phyloP scores from a whole-genome alignment of 2,888 invertebrate genomes.

The Pharmacophagus antenor region DNA sequence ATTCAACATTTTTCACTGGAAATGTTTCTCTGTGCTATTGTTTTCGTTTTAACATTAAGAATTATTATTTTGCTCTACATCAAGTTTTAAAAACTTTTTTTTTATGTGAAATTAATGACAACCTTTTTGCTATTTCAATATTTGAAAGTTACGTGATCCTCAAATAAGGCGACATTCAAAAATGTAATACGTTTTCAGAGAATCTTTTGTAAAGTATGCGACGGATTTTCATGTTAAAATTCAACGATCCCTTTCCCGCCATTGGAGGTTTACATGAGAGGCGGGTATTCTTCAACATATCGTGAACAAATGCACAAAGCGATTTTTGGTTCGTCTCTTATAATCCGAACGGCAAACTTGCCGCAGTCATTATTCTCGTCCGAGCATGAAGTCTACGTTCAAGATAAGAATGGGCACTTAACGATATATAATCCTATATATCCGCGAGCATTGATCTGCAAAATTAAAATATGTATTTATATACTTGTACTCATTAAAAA shows the following conservation, averaged over 20 bases:
- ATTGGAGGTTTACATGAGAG: background rate
- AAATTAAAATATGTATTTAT: too few relatives aligned
- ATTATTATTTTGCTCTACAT: background rate
- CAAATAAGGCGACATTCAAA: too few relatives aligned
- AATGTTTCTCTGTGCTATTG: constrained; percentile 6
- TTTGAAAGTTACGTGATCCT: too few relatives aligned
- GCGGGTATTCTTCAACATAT: background rate
- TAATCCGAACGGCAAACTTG: constrained; percentile 1
- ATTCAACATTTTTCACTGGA: constrained; percentile 7
- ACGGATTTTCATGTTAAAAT: background rate
- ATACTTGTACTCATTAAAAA: too few relatives aligned
- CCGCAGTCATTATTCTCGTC: background rate
- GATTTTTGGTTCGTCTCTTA: background rate
- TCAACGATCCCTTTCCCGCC: background rate
- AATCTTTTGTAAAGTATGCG: background rate
- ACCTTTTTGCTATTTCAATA: too few relatives aligned
- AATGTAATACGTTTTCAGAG: too few relatives aligned
- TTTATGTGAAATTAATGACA: too few relatives aligned
- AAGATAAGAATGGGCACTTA: too few relatives aligned
- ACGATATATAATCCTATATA: too few relatives aligned
- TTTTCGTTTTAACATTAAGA: constrained; percentile 3
- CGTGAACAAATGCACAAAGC: background rate
- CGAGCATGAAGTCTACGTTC: background rate
- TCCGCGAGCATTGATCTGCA: too few relatives aligned
- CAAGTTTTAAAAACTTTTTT: background rate